Base-by-base conservation (phyloP, 2,888 invertebrate species). In the Trissolcus japonicus region DNA sequence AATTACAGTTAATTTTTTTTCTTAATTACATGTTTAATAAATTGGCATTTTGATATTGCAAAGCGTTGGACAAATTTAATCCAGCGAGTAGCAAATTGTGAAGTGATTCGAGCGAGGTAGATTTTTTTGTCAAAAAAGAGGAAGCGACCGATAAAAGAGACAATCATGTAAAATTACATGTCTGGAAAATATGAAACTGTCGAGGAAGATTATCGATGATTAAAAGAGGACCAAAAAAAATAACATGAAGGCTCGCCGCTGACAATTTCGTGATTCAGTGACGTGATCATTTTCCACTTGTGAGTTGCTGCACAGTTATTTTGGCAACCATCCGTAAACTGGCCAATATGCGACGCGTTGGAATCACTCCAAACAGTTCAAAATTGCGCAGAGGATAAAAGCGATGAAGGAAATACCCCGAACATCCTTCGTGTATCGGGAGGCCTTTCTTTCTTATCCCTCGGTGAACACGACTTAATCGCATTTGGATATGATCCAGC, bases 401-500 rank as follows among this genome's bases (percentile, higher is more conserved):
- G 80, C 77, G 76, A 76, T 71, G 73, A 78, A 81, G 80, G 56
- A 80, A 82, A 83, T 81, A 80, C 81, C 80, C 81, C 82, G 77
- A 77, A 69, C 76, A 80, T 80, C 78, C 80, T 78, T 81, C 79
- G 73, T 74, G 54, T 63, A 73, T 66, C 65, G 56, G 66, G 61
- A 17, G 60, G 80, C 65, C 65, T 68, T 80, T 73, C 75, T 71
- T 80, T 82, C 79, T 76, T 80, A 82, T 83, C 81, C 79, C 76
- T 80, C 80, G 79, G 79, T 75, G 79, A 82, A 78, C 82, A 79
- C 80, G 80, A 80, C 86, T 85, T 86, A 86, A 87, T 87, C 87
- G 86, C 80, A 83, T 85, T 87, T 87, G 87, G 87, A 87, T 66
- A 62, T 76, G 78, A 78, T 85, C 87, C 87, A 87, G 82, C 82